phyloP scores from a whole-genome alignment of 2,888 invertebrate genomes.

The Homarus gammarus region DNA sequence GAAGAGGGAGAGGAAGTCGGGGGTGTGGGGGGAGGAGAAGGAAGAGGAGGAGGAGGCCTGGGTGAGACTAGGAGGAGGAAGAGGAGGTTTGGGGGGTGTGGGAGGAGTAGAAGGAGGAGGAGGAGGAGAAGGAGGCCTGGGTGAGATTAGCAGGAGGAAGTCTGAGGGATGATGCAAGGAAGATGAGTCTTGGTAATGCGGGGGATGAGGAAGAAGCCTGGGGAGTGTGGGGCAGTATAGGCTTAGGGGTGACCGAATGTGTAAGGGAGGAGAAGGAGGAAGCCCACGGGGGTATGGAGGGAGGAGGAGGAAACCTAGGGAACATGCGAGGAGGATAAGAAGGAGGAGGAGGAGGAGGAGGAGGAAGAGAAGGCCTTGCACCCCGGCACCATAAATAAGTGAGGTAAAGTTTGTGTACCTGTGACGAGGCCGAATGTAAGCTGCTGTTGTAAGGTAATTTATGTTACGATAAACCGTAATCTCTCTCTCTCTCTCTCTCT shows the following conservation, averaged over 20 bases:
- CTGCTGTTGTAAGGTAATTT: slow-evolving; percentile 52
- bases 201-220: too few species aligned
- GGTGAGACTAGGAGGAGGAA: slow-evolving; percentile 20
- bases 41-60: background rate
- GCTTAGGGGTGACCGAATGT: too few species aligned
- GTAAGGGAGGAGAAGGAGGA: background rate
- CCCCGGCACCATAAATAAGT: slow-evolving; percentile 38
- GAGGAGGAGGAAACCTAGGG: too few species aligned
- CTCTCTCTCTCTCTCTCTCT: slow-evolving; percentile 31
- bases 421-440: slow-evolving; percentile 44
- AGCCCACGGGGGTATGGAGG: background rate
- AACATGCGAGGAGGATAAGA: background rate
- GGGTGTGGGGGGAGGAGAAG: background rate
- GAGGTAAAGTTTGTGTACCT: slow-evolving; percentile 40
- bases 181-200: too few species aligned
- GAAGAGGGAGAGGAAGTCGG: background rate
- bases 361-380: slow-evolving; percentile 6
- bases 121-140: slow-evolving; percentile 17
- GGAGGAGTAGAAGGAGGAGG: slow-evolving; percentile 18
- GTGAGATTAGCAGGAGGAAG: too few species aligned
- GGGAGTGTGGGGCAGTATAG: too few species aligned
- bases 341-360: slow-evolving; percentile 20
- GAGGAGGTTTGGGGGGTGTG: slow-evolving; percentile 16
- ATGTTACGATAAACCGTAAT: slow-evolving; percentile 39
- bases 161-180: too few species aligned